phyloP scores from a whole-genome alignment of 2,888 invertebrate genomes.

The Steinernema hermaphroditum region DNA sequence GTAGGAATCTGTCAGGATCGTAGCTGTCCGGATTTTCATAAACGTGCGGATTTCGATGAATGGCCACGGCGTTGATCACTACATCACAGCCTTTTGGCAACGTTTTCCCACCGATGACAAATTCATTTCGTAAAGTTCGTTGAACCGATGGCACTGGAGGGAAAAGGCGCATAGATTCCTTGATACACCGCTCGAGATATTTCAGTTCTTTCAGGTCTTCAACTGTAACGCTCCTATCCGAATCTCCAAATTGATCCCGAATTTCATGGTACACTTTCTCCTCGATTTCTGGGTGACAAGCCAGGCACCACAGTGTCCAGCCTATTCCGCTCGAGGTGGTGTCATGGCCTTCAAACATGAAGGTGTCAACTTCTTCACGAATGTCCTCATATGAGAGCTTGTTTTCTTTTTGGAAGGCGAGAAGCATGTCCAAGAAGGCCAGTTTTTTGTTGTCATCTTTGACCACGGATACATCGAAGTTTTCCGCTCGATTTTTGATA shows the following conservation, averaged over 20 bases:
- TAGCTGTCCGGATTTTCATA: slow-evolving; percentile 51
- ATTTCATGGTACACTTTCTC: background rate
- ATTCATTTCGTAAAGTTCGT: background rate
- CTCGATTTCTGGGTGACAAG: background rate
- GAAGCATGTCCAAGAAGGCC: slow-evolving; percentile 68
- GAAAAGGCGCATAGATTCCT: background rate
- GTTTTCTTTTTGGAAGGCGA: slow-evolving; percentile 62
- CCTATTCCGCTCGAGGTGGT: background rate
- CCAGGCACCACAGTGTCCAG: slow-evolving; percentile 3
- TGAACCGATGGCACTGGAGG: background rate
- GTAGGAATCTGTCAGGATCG: slow-evolving; percentile 67
- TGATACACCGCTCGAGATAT: background rate
- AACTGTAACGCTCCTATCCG: background rate
- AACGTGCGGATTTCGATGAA: background rate
- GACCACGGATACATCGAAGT: background rate
- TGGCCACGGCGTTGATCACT: background rate
- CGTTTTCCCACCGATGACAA: background rate
- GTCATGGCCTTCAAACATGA: no score
- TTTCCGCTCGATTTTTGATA: slow-evolving; percentile 12
- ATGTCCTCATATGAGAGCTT: slow-evolving; percentile 66
- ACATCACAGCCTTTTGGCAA: background rate
- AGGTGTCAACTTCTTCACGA: no score
- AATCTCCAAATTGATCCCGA: background rate
- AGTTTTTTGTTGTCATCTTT: slow-evolving; percentile 35
- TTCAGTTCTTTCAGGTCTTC: background rate